Conservation (phyloP, 2,888 invertebrate genomes). For the Drosophila ustulata region DNA sequence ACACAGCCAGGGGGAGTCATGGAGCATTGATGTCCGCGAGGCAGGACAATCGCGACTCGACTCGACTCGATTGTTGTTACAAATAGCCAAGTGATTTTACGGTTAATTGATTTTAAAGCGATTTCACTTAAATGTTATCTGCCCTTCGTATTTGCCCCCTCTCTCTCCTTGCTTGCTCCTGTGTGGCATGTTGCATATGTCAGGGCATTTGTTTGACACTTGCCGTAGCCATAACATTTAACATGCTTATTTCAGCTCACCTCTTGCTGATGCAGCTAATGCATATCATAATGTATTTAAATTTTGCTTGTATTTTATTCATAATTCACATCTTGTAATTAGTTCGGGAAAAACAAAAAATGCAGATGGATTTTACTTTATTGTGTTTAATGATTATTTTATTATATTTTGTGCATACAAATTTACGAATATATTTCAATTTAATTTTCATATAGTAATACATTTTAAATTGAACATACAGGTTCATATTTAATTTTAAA, state of each 20-base stretch:
- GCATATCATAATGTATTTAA: not conserved
- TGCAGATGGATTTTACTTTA: too few relatives aligned
- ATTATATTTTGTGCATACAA: too few relatives aligned
- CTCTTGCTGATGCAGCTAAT: not conserved
- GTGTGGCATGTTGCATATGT: constrained; percentile 13
- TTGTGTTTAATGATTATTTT: too few relatives aligned
- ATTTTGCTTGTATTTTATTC: too few relatives aligned
- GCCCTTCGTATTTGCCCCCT: constrained; percentile 51
- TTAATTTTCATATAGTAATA: too few relatives aligned
- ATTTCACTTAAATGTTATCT: constrained; percentile 81
- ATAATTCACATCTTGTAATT: too few relatives aligned
- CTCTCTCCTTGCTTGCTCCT: not conserved
- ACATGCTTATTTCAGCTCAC: not conserved
- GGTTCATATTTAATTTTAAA: too few relatives aligned
- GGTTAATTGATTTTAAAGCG: constrained; percentile 85
- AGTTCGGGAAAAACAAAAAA: too few relatives aligned
- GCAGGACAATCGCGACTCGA: constrained; percentile 63
- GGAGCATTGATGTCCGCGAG: constrained; percentile 48
- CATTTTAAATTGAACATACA: too few relatives aligned
- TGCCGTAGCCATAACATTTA: constrained; percentile 2
- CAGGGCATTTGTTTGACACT: constrained; percentile 1
- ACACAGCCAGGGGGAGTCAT: constrained; percentile 12
- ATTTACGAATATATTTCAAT: too few relatives aligned
- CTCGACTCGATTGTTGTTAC: constrained; percentile 71
- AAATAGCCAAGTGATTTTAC: constrained; percentile 83